These are phyloP conservation scores for Neotoxoptera formosana DNA, from an alignment of 1,140 invertebrate genomes.

Conservation along the genomic window DNA sequence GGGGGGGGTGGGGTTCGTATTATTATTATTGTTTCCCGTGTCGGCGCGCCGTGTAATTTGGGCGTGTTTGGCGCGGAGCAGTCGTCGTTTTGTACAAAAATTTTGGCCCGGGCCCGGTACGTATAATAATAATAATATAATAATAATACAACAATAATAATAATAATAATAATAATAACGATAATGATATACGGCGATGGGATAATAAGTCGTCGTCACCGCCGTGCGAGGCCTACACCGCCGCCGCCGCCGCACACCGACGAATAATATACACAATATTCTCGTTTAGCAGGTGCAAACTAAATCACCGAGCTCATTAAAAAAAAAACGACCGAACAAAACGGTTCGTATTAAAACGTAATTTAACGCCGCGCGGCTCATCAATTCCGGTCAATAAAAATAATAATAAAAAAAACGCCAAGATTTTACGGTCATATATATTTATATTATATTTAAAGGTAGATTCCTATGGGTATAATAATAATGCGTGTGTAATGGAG, in stretches of 20 bases:
- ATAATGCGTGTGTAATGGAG: not conserved
- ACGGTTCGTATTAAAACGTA: slow-evolving; percentile 32
- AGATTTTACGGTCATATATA: not conserved
- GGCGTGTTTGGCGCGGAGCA: slow-evolving; percentile 48
- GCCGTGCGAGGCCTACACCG: not conserved
- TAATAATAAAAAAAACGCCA: slow-evolving; percentile 6
- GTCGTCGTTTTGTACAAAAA: slow-evolving; percentile 22
- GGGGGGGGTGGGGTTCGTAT: no score
- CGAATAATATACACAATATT: slow-evolving; percentile 20
- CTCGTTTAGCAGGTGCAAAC: slow-evolving; percentile 30
- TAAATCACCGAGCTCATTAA: slow-evolving; percentile 41
- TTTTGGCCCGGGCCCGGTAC: not conserved
- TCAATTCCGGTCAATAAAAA: slow-evolving; percentile 54
- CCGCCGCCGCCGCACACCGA: not conserved
- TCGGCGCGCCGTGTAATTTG: slow-evolving; percentile 39
- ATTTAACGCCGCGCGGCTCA: slow-evolving; percentile 50
- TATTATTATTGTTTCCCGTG: slow-evolving; percentile 34
- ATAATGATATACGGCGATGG: slow-evolving; percentile 14
- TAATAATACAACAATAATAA: no score
- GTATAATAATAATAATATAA: not conserved
- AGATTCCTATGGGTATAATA: not conserved
- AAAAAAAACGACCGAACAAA: slow-evolving; percentile 26
- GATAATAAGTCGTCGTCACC: slow-evolving; percentile 37
- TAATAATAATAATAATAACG: no score
- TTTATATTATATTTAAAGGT: not conserved